Percentiles rank a stretch among this genome's conserved stretches.
These are phyloP conservation scores for Digitonthophagus gazella DNA, from an alignment of 2,888 invertebrate species.

Conservation along the genomic window DNA sequence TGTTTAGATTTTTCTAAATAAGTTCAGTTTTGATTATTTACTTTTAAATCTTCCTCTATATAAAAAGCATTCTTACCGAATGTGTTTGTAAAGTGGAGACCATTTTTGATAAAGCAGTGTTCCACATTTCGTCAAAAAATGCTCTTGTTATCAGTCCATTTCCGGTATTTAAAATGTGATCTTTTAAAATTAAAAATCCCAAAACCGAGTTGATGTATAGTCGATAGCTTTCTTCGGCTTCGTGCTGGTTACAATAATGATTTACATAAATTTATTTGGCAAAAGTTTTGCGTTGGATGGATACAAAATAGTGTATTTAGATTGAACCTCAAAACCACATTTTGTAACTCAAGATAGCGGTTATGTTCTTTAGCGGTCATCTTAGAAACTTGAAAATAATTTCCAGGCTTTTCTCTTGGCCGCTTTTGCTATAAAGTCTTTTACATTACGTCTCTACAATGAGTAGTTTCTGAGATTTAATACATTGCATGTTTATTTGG, in stretches of 20 bases:
- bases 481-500: no score
- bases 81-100: constrained; percentile 84
- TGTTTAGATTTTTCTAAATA: no score
- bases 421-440: no score
- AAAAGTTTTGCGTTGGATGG: background rate
- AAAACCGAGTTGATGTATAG: constrained; percentile 88
- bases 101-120: constrained; percentile 81
- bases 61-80: constrained; percentile 59
- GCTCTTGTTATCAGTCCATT: constrained; percentile 85
- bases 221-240: constrained; percentile 83
- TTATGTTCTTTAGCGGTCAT: no score
- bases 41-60: background rate
- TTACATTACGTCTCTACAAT: no score
- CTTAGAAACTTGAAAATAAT: no score
- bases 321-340: no score
- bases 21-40: no score
- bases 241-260: constrained; percentile 66
- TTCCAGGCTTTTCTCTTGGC: no score
- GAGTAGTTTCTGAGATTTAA: no score
- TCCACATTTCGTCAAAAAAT: constrained; percentile 94
- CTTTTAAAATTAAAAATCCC: constrained; percentile 98
- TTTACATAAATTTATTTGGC: constrained; percentile 6
- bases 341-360: no score
- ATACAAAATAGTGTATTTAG: no score
- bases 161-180: constrained; percentile 92